These are phyloP conservation scores for Noctua comes DNA, from an alignment of 2,888 invertebrate genomes.

Conservation along the genomic window DNA sequence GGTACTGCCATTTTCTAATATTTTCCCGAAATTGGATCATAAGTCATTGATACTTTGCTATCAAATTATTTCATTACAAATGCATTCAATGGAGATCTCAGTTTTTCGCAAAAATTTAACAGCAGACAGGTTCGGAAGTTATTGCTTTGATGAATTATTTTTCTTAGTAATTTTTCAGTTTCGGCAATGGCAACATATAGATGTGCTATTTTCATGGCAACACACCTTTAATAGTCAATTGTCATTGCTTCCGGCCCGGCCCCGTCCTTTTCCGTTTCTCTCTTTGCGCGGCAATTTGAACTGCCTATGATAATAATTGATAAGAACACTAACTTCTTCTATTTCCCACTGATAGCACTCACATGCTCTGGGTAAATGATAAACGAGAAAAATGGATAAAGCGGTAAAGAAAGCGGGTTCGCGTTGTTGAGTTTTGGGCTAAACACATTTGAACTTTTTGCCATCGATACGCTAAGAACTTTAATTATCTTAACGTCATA, in stretches of 20 bases:
- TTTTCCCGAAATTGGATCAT: not conserved
- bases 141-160: not conserved
- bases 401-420: too few relatives aligned
- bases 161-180: not conserved
- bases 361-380: too few relatives aligned
- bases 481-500: too few relatives aligned
- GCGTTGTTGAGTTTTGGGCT: too few relatives aligned
- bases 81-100: not conserved
- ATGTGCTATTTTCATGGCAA: not conserved
- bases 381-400: too few relatives aligned
- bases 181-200: not conserved
- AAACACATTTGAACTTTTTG: too few relatives aligned
- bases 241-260: not conserved
- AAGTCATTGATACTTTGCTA: not conserved
- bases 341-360: too few relatives aligned
- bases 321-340: not conserved
- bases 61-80: not conserved
- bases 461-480: too few relatives aligned
- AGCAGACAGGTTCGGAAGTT: not conserved
- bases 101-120: not conserved
- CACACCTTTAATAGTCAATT: not conserved
- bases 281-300: not conserved
- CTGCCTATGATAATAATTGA: not conserved
- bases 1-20: conserved; percentile 14
- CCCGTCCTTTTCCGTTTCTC: not conserved